Base-by-base conservation (phyloP, 1,140 invertebrate genomes). In the Drosophila lowei region DNA sequence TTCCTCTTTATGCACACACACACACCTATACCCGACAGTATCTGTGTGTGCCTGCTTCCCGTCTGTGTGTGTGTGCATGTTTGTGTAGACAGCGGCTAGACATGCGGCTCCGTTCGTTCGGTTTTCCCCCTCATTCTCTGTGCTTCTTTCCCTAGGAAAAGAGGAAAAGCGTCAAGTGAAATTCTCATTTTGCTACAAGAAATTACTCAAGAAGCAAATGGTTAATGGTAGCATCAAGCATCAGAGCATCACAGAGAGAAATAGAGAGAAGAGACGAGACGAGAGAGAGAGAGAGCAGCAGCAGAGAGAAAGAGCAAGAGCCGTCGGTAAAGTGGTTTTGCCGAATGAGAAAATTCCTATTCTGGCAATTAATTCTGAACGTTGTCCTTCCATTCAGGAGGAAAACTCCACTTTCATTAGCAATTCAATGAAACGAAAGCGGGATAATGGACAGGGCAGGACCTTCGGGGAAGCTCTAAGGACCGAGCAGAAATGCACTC, bases 71-170 rank as follows among this genome's bases (percentile, higher is more conserved):
- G 13, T 61, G 21, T 46, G 15, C 16, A 64, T 60, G 47, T 56
- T 48, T 74, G 79, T 67, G 76, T 58, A 83, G 79, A 83, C 79
- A 62, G 30, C 47, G 75, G 68, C 79, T 79, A 83, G 79, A 83
- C 79, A 66, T 49, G 30, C 49, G 60, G 57, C 59, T 79, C 43
- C 56, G 30, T 46, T 53, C 46, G 34, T 38, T 38, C 11, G 18
- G 16, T 13, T 13, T n/a, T n/a, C 15, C 21, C 8, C 13, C 34
- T 16, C 59, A 7, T 6, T 25, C 18, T 18, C 34, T 25, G n/a
- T 44, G 34, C 49, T 38, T 30, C 28, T 23, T 21, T 13, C 16
- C 3, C n/a, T 43, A 41, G 8, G 41, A 66, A 47, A 67, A 9
- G 42, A 38, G 50, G 25, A 21, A 66, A 58, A 59, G 28, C 16